These are phyloP conservation scores for Microtus richardsoni DNA, from an alignment of 2,113 vertebrate genomes.

Conservation along the genomic window DNA sequence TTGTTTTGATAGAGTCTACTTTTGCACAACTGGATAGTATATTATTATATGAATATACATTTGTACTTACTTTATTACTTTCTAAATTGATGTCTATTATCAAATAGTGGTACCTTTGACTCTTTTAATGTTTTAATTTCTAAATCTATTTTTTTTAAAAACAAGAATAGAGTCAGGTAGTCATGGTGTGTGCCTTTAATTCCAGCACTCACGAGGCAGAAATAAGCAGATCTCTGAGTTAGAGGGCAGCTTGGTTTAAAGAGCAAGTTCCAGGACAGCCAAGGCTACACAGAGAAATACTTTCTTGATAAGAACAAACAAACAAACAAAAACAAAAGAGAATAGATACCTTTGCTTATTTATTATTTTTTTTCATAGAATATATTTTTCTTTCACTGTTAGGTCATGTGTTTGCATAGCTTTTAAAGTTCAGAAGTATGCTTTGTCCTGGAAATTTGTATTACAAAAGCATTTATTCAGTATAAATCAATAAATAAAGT, in stretches of 20 bases:
- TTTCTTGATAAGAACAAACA: background rate
- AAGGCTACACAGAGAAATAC: background rate
- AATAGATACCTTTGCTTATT: background rate
- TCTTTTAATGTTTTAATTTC: background rate
- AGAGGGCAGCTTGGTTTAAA: background rate
- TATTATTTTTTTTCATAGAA: background rate
- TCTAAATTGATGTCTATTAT: background rate
- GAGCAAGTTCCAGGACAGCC: background rate
- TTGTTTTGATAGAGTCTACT: background rate
- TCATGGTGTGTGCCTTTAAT: background rate
- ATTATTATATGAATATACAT: background rate
- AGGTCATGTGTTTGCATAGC: background rate
- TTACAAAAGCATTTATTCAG: background rate
- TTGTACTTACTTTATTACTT: background rate
- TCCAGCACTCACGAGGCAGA: background rate
- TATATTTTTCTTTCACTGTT: background rate
- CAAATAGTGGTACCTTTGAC: background rate
- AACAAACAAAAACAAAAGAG: background rate
- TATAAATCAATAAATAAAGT: conserved; percentile 38
- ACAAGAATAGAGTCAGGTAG: background rate
- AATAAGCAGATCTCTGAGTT: background rate
- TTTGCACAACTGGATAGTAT: background rate
- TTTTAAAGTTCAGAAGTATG: background rate
- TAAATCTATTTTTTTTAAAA: background rate
- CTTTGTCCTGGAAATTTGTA: background rate